Evolutionary conservation across 2,113 vertebrate genomes (phyloP), one percentile per base, ranked within the genome.

Genomic region (Gopherus flavomarginatus): DNA sequence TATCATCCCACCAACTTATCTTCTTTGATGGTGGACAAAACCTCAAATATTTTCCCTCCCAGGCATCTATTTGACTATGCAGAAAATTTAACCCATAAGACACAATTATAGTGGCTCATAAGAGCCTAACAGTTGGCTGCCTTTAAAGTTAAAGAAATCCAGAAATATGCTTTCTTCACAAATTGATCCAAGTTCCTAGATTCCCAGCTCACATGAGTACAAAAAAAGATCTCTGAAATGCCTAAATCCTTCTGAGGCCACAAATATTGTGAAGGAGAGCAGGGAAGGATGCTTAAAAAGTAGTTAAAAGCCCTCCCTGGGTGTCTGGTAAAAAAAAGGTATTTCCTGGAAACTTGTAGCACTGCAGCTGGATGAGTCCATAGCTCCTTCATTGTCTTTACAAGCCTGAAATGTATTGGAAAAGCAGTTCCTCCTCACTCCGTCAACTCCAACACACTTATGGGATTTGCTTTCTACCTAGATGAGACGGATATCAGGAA

Each of bases 391-490:
- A 54, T 5, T 52, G 13, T 54, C 87, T 93, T 83, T 92, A 90
- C 80, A 85, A 96, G 94, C 91, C 87, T 50, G 87, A 49, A 78
- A 91, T 88, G 91, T 86, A 96, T 49, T 89, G 82, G 82, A 92
- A 96, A 96, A 90, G 59, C 84, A 96, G 69, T 85, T 91, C 79
- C 53, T 89, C 0, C 78, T 50, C 88, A 72, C 44, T 91, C 83
- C 26, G 86, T 9, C 8, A 79, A 42, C 27, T 94, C 42, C 56
- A 94, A 54, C 14, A 96, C 6, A 29, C 56, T 83, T 2, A 91
- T 75, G 65, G 87, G 80, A 96, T 52, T 49, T 38, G 62, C 44
- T 79, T 91, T 80, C 52, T 87, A 90, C 11, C n/a, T 77, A 96
- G 59, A 85, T 1, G 1, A 42, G 87, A 5, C 26, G 21, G 89